Evolutionary conservation across 2,113 vertebrate species (phyloP).

Genomic region (Rattus rattus): DNA sequence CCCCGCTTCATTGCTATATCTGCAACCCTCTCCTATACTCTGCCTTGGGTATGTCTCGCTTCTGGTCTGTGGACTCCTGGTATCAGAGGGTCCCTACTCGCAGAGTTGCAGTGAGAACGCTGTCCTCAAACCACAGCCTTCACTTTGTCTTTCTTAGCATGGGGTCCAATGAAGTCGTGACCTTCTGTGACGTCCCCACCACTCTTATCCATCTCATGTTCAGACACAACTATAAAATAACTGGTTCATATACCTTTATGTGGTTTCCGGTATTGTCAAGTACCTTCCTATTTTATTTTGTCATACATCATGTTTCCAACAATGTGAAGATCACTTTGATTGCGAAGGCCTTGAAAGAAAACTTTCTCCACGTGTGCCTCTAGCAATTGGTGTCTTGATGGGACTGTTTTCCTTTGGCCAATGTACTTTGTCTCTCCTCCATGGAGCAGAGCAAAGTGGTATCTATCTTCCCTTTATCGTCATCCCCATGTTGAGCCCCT

Average conservation of each 20-base stretch:
- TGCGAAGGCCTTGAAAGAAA: slow-evolving; percentile 66
- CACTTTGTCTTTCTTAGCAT: slow-evolving; percentile 71
- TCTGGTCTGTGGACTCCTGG: slow-evolving; percentile 4
- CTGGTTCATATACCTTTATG: slow-evolving; percentile 62
- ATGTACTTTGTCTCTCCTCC: slow-evolving; percentile 40
- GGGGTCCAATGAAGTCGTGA: slow-evolving; percentile 32
- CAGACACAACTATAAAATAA: slow-evolving; percentile 47
- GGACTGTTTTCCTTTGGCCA: slow-evolving; percentile 66
- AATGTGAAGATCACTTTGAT: too few species aligned
- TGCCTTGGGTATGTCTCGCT: slow-evolving; percentile 46
- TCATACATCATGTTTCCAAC: slow-evolving; percentile 66
- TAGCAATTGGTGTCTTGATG: slow-evolving; percentile 67
- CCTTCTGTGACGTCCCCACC: slow-evolving; percentile 71
- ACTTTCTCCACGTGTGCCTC: slow-evolving; percentile 70
- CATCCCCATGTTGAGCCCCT: slow-evolving; percentile 75
- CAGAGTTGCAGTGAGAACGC: slow-evolving; percentile 49
- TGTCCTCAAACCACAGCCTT: slow-evolving; percentile 51
- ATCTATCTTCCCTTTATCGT: slow-evolving; percentile 69
- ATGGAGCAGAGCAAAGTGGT: slow-evolving; percentile 66
- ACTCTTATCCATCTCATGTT: slow-evolving; percentile 65
- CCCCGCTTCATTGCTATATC: slow-evolving; percentile 41
- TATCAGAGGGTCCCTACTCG: slow-evolving; percentile 46
- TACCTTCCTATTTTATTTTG: not conserved
- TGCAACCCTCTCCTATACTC: slow-evolving; percentile 47
- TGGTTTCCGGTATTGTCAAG: slow-evolving; percentile 61